Evolutionary conservation across 2,888 invertebrate genomes (phyloP).

Genomic region (Eristalinus aeneus): DNA sequence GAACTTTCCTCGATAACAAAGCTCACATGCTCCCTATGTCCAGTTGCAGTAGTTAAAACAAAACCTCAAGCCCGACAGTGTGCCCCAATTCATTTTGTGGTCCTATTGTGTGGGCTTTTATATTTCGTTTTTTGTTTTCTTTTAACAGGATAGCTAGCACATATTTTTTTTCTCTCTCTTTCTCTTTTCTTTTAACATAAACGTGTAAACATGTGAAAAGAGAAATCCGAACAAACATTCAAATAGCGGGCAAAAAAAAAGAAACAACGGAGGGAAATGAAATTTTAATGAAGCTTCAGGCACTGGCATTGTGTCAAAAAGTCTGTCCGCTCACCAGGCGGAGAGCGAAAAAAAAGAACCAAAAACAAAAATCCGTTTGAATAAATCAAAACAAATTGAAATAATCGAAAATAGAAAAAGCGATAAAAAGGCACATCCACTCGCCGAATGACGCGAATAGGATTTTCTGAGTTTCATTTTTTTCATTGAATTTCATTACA

Average conservation of each 20-base stretch:
- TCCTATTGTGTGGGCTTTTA: too few relatives aligned
- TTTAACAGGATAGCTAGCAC: too few relatives aligned
- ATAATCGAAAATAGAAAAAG: slow-evolving; percentile 20
- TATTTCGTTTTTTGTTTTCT: too few relatives aligned
- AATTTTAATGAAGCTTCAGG: slow-evolving; percentile 23
- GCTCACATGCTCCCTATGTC: too few relatives aligned
- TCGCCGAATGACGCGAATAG: slow-evolving; percentile 15
- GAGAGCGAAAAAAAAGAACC: not conserved
- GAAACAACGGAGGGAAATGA: slow-evolving; percentile 23
- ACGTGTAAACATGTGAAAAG: not conserved
- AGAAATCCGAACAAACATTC: not conserved
- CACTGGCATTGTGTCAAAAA: slow-evolving; percentile 32
- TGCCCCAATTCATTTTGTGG: too few relatives aligned
- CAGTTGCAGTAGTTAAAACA: too few relatives aligned
- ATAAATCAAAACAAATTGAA: not conserved
- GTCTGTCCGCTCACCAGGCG: not conserved
- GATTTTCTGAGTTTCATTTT: not conserved
- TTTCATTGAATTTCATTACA: not conserved
- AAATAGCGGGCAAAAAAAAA: not conserved
- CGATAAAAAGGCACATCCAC: slow-evolving; percentile 10
- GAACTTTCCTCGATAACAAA: too few relatives aligned
- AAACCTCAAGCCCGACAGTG: too few relatives aligned
- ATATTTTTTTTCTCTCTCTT: not conserved
- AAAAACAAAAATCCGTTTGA: not conserved
- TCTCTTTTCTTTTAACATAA: not conserved